These are phyloP conservation scores for Erithacus rubecula DNA, from an alignment of 2,797 vertebrate species.

Conservation along the genomic window DNA sequence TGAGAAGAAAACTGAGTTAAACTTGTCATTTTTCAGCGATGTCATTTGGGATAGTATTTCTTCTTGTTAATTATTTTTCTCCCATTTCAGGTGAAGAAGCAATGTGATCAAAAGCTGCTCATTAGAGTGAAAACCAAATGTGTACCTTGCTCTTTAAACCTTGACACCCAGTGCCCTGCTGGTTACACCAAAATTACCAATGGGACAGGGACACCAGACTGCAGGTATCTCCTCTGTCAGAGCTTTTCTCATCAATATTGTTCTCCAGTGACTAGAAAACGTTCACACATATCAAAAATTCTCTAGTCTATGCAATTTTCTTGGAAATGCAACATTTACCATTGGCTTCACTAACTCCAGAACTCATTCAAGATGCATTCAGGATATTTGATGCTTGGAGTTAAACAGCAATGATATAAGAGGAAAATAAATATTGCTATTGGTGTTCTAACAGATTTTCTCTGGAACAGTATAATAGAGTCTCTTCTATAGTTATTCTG, in stretches of 20 bases:
- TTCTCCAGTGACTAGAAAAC: background rate
- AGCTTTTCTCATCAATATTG: background rate
- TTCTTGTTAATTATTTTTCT: background rate
- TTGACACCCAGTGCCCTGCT: constrained; percentile 69
- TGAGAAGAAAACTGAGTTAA: background rate
- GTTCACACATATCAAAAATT: background rate
- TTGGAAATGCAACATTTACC: background rate
- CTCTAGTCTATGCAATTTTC: background rate
- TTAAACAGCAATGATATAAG: background rate
- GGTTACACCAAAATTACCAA: constrained; percentile 77
- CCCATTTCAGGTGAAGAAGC: constrained; percentile 69
- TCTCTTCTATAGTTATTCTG: background rate
- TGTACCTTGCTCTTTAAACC: constrained; percentile 76
- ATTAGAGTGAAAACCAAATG: constrained; percentile 79
- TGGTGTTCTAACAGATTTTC: background rate
- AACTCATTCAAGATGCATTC: background rate
- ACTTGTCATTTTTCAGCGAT: background rate
- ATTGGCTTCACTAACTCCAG: background rate
- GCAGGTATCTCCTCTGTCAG: constrained; percentile 76
- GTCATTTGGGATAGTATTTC: background rate
- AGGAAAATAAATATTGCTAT: background rate
- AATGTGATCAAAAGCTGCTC: constrained; percentile 78
- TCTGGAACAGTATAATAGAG: background rate
- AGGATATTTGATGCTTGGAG: background rate
- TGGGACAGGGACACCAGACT: constrained; percentile 69